A percentile compares a stretch with the other conserved stretches of the same genome.
These are phyloP conservation scores for Protonibea diacanthus DNA, from an alignment of 2,797 vertebrate species.

Conservation along the genomic window DNA sequence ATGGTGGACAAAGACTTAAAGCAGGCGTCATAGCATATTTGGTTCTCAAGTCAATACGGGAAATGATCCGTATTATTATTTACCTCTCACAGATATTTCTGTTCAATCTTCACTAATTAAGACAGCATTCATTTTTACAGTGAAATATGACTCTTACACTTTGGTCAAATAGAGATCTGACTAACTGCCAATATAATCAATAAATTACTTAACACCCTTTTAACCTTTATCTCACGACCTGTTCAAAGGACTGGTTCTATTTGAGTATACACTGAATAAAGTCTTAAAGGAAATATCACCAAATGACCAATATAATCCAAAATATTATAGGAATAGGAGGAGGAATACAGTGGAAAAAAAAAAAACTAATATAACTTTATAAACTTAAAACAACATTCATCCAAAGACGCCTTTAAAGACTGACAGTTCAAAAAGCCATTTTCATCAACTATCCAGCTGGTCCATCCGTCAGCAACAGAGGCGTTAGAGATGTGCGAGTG, in stretches of 20 bases:
- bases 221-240: slow-evolving; percentile 19
- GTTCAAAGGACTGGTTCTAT: not conserved
- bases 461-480: slow-evolving; percentile 29
- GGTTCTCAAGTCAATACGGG: not conserved
- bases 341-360: not conserved
- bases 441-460: slow-evolving; percentile 40
- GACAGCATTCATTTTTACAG: not conserved
- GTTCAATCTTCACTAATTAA: not conserved
- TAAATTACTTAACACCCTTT: slow-evolving; percentile 32
- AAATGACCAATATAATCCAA: not conserved
- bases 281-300: not conserved
- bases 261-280: not conserved
- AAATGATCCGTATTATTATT: slow-evolving; percentile 12
- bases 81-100: slow-evolving; percentile 12
- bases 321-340: not conserved
- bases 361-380: not conserved
- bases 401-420: slow-evolving; percentile 10
- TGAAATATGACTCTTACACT: not conserved
- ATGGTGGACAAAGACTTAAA: not conserved
- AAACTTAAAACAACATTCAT: not conserved
- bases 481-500: slow-evolving; percentile 15
- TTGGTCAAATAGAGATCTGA: slow-evolving; percentile 6
- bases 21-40: not conserved
- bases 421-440: slow-evolving; percentile 8
- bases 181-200: slow-evolving; percentile 36